Conservation (phyloP, 92 coral and sea anemone species). For the Siderastrea radians region DNA sequence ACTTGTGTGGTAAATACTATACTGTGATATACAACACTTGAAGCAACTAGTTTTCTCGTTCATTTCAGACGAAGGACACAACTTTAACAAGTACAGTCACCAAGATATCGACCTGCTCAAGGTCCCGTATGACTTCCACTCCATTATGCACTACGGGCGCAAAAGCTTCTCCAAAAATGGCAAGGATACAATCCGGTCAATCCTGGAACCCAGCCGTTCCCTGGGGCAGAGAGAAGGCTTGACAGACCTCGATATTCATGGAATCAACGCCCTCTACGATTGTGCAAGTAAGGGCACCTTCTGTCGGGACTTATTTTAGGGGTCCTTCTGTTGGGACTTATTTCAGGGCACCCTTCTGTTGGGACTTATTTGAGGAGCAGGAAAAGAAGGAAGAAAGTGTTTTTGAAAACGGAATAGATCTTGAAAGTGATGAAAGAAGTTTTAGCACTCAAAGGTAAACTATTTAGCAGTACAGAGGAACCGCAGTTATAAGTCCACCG, state of each 20-base stretch:
- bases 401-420: too few relatives aligned
- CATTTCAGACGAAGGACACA: constrained; percentile 67
- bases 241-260: constrained; percentile 73
- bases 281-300: constrained; percentile 71
- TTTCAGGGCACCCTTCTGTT: too few relatives aligned
- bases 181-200: constrained; percentile 74
- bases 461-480: too few relatives aligned
- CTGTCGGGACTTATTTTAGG: too few relatives aligned
- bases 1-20: not conserved
- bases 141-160: constrained; percentile 92
- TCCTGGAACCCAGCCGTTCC: constrained; percentile 46
- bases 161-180: constrained; percentile 79
- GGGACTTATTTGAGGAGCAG: too few relatives aligned
- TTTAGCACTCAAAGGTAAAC: too few relatives aligned
- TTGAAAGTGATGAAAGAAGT: too few relatives aligned
- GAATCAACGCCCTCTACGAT: constrained; percentile 87
- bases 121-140: constrained; percentile 85
- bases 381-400: too few relatives aligned
- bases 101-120: constrained; percentile 64
- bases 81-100: constrained; percentile 85
- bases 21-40: not conserved
- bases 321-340: too few relatives aligned
- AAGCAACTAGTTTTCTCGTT: not conserved
- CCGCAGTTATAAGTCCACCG: too few relatives aligned
- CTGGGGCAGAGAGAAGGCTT: constrained; percentile 87